phyloP scores from a whole-genome alignment of 2,888 invertebrate species.

The Melangyna quadrimaculata region DNA sequence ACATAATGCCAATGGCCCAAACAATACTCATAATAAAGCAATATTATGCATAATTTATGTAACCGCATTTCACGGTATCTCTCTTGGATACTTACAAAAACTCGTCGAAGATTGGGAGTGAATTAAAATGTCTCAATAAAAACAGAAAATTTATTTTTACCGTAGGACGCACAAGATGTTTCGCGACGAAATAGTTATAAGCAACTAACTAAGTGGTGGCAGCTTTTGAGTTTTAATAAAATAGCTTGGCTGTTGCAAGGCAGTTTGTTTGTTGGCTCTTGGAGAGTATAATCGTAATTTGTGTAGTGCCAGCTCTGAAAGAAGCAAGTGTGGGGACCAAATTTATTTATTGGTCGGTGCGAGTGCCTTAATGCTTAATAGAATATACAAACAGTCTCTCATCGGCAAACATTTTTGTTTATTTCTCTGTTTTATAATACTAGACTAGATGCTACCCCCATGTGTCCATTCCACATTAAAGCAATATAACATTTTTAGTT shows the following conservation, averaged over 20 bases:
- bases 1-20: not conserved
- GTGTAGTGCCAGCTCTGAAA: not conserved
- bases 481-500: too few relatives aligned
- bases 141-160: not conserved
- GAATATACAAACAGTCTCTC: not conserved
- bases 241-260: slow-evolving; percentile 31
- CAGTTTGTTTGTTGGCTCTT: slow-evolving; percentile 6
- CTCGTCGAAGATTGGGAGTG: not conserved
- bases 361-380: not conserved
- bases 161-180: slow-evolving; percentile 39
- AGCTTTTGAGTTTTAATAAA: slow-evolving; percentile 26
- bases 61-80: not conserved
- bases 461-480: not conserved
- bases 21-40: not conserved
- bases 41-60: slow-evolving; percentile 1
- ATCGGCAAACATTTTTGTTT: not conserved
- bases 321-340: not conserved
- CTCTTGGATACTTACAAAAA: slow-evolving; percentile 2
- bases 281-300: slow-evolving; percentile 30
- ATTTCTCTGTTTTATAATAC: not conserved
- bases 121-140: slow-evolving; percentile 17
- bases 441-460: not conserved
- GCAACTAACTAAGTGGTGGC: slow-evolving; percentile 58
- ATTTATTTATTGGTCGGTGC: not conserved
- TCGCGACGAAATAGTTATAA: slow-evolving; percentile 52